A percentile compares a stretch with the other conserved stretches of the same genome.
These are phyloP conservation scores for Cydia splendana DNA, from an alignment of 1,140 invertebrate species.

Conservation along the genomic window DNA sequence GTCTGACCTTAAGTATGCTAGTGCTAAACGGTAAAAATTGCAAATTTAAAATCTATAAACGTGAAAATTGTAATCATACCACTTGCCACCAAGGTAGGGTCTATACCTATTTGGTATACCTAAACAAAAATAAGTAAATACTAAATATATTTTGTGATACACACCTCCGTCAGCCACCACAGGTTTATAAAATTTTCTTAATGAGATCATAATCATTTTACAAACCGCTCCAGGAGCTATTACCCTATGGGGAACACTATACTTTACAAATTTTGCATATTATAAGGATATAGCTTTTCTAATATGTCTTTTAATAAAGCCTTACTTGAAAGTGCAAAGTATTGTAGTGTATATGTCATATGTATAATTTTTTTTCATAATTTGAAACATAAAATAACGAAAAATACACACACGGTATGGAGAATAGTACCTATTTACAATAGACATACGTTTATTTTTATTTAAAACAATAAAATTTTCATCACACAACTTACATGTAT, in stretches of 20 bases:
- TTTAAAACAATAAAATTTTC: conserved; percentile 44
- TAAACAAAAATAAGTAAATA: conserved; percentile 42
- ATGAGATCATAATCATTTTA: conserved; percentile 51
- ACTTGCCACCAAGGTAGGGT: not conserved
- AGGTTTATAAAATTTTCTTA: conserved; percentile 40
- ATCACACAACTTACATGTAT: conserved; percentile 1
- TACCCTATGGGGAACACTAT: conserved; percentile 38
- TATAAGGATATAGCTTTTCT: conserved; percentile 32
- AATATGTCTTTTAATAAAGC: conserved; percentile 41
- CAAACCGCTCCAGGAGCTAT: conserved; percentile 53
- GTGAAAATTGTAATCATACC: not conserved
- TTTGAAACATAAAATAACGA: conserved; percentile 38
- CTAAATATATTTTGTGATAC: conserved; percentile 33
- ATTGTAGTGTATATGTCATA: conserved; percentile 20
- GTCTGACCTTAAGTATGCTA: no score
- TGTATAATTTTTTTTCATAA: conserved; percentile 26
- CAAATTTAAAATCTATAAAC: not conserved
- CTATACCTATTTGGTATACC: not conserved
- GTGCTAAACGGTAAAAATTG: no score
- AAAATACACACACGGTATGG: conserved; percentile 36
- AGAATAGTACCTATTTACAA: not conserved
- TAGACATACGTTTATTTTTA: conserved; percentile 37
- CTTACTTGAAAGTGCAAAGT: conserved; percentile 21
- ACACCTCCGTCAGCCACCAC: not conserved
- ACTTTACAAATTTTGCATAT: conserved; percentile 43